Percentiles rank a stretch among this genome's conserved stretches.
These are phyloP conservation scores for Cerastis leucographa DNA, from an alignment of 2,888 invertebrate genomes.

Conservation along the genomic window DNA sequence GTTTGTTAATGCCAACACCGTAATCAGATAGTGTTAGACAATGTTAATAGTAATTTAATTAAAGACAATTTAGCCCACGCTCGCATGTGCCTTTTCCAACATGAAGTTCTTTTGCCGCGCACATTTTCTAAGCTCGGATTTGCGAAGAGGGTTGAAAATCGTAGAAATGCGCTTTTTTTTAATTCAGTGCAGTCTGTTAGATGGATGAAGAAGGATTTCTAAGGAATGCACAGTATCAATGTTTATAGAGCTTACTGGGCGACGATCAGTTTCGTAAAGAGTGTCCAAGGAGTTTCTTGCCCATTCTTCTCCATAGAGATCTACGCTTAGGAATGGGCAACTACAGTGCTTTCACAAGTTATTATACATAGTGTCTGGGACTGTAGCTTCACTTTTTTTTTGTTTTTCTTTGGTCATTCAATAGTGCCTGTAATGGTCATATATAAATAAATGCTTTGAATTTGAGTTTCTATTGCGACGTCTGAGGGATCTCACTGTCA, in stretches of 20 bases:
- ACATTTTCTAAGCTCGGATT: neutral
- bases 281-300: too few species aligned
- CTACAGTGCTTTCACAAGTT: too few species aligned
- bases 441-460: too few species aligned
- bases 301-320: too few species aligned
- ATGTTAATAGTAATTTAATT: conserved; percentile 1
- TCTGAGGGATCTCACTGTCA: neutral
- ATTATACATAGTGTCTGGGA: too few species aligned
- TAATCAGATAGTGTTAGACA: neutral
- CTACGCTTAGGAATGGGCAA: too few species aligned
- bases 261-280: neutral
- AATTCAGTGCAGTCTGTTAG: neutral
- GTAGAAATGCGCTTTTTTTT: neutral
- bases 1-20: neutral
- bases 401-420: too few species aligned
- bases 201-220: neutral
- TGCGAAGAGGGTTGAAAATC: neutral
- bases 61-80: neutral
- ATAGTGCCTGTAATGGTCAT: too few species aligned
- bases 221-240: neutral
- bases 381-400: too few species aligned
- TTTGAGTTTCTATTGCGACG: neutral
- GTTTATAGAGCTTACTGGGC: neutral
- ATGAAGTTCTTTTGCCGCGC: neutral
- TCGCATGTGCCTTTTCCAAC: neutral